Conservation (phyloP, 2,888 invertebrate genomes). For the Drosophila nr. perissopoda region DNA sequence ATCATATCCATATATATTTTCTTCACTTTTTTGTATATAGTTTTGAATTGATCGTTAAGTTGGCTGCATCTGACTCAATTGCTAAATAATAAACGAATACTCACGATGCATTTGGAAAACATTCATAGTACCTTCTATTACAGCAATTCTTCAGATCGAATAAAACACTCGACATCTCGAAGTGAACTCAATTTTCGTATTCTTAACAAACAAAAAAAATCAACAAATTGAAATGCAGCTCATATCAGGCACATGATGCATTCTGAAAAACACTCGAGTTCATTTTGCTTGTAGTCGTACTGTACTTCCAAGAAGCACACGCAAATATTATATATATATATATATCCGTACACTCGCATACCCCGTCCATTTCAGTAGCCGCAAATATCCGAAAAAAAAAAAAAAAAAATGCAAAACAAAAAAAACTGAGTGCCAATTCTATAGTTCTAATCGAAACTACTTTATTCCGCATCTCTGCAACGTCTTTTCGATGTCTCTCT, state of each 20-base stretch:
- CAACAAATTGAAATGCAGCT: conserved; percentile 2
- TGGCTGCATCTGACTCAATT: background rate
- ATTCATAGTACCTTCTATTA: background rate
- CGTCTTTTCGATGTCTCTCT: conserved; percentile 78
- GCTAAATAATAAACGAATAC: background rate
- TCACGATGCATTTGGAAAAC: background rate
- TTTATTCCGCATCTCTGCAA: conserved; percentile 80
- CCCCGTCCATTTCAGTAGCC: conserved; percentile 34
- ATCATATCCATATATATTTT: background rate
- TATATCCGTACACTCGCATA: conserved; percentile 35
- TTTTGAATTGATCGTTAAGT: background rate
- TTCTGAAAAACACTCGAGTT: conserved; percentile 12
- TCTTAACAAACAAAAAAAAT: background rate
- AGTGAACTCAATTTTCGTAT: conserved; percentile 3
- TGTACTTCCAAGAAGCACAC: conserved; percentile 16
- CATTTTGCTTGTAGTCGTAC: conserved; percentile 32
- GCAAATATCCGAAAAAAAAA: conserved; percentile 45
- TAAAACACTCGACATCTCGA: background rate
- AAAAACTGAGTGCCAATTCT: conserved; percentile 65
- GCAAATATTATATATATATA: background rate
- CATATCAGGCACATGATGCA: conserved; percentile 5
- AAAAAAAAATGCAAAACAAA: background rate
- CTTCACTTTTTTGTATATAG: background rate
- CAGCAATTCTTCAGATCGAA: background rate
- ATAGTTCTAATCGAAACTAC: conserved; percentile 76